Base-by-base conservation (phyloP, 2,888 invertebrate species). In the Plebejus melissa region DNA sequence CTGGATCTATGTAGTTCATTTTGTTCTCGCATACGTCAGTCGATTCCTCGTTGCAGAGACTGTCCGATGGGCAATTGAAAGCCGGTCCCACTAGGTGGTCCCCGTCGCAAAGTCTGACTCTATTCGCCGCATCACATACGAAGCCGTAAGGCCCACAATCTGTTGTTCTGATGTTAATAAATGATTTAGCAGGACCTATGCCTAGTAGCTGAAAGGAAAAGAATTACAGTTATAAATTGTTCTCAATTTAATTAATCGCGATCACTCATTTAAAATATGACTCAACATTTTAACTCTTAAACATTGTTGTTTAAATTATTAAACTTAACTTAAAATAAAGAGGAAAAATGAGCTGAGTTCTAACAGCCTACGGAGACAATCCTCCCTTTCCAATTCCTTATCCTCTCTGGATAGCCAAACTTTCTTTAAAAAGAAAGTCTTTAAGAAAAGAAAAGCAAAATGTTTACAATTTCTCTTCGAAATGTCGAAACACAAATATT, bases 91-190 rank as follows among this genome's bases (percentile, higher is more conserved):
- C 81, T 11, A 87, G 69, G 75, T 84, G 87, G 11, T 86, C 84
- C 0, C 84, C 89, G 41, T 91, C 91, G 79, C 93, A 93, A 16
- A 93, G 82, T 72, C 89, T 84, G 13, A 93, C 79, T 82, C 83
- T 89, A 38, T 83, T 83, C 46, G 83, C 82, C 13, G 86, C 83
- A 80, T 92, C 91, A 75, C 93, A 93, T 0, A 85, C 80, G 77
- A 93, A 93, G 0, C 93, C 93, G 76, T 88, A 90, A 0, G 88
- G 88, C 1, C 93, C 93, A 77, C 93, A 93, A 11, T 89, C 86
- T 65, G 83, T 80, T 74, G 81, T 82, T 32, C 80, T 85, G 16
- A 82, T 76, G 54, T 75, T 82, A 57, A 81, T 79, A 78, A 84
- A 88, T 28, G 84, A 84, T 22, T 80, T 69, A 9, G 75, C 74